Evolutionary conservation across 2,113 vertebrate genomes (phyloP).

Genomic region (Oncorhynchus tshawytscha): DNA sequence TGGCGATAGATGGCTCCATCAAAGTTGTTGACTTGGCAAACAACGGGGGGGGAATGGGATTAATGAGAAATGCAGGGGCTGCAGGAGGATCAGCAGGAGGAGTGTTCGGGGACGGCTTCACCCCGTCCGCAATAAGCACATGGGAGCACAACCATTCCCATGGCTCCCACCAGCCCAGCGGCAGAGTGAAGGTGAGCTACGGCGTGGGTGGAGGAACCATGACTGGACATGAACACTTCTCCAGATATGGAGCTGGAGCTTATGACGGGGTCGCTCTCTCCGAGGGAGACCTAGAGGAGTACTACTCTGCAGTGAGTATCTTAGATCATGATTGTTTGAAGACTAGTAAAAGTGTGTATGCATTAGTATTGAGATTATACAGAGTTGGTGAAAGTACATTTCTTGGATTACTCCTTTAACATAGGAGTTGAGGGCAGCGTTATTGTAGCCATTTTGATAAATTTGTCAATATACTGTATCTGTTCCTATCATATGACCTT

Average conservation of each 20-base stretch:
- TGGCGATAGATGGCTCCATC: neutral
- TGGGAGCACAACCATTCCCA: neutral
- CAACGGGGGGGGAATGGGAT: neutral
- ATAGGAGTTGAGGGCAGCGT: too few relatives aligned
- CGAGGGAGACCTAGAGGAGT: conserved; percentile 56
- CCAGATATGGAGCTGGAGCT: neutral
- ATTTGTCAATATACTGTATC: too few relatives aligned
- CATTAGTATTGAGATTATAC: too few relatives aligned
- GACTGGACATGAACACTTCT: neutral
- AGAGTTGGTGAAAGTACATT: too few relatives aligned
- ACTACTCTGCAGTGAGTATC: conserved; percentile 65
- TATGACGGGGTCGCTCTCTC: conserved; percentile 62
- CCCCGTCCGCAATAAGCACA: too few relatives aligned
- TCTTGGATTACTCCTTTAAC: too few relatives aligned
- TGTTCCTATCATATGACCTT: conserved; percentile 23
- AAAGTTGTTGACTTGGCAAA: neutral
- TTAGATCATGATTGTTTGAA: too few relatives aligned
- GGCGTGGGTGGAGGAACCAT: neutral
- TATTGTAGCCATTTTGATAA: too few relatives aligned
- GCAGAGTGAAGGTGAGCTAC: neutral
- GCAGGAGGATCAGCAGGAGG: neutral
- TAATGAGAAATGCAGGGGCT: neutral
- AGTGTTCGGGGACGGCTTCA: neutral
- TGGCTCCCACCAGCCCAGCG: conserved; percentile 9
- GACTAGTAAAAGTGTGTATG: too few relatives aligned